Evolutionary conservation across 2,888 invertebrate genomes (phyloP), one percentile per base, ranked within the genome.

Genomic region (Clunio marinus): DNA sequence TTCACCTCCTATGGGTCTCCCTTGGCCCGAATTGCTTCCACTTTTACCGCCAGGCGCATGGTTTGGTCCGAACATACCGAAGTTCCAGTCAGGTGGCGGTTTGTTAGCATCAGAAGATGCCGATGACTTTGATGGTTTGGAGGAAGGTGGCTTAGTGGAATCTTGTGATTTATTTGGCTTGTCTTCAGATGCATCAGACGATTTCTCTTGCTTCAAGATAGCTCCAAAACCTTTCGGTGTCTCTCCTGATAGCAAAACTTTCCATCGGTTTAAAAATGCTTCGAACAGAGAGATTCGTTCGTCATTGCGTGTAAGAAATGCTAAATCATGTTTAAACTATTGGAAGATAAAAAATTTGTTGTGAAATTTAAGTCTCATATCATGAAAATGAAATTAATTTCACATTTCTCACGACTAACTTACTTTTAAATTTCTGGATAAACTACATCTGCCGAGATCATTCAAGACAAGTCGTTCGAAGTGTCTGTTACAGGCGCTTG

Each of bases 201-300:
- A 69, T 72, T 77, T 75, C 1, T 74, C 70, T 27, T 70, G 58
- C 32, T 71, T 71, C 69, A 92, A 96, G 77, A 90, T 95, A 75
- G 96, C 95, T 76, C 94, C 96, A 78, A 96, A 96, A 1, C 96
- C 96, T 79, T 94, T 94, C 0, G 95, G 95, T 13, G 91, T 88
- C 74, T 89, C 88, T 73, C 89, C 86, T 75, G 89, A 88, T 25
- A 32, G 27, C 72, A 91, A 83, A 69, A 83, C 71, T 71, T 76
- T 78, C 82, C 82, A 89, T 73, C 88, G 82, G 73, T 84, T 83
- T 76, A 85, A 77, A 72, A 86, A 81, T 72, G 81, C 81, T 78
- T 84, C 82, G 74, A 85, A 72, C 71, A 81, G 82, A 73, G 82
- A 82, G 71, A 81, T 80, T 73, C 84, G 83, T 25, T 75, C 78